Base-by-base conservation (phyloP, 1,140 invertebrate species). In the Pseudobourletiella spinata region DNA sequence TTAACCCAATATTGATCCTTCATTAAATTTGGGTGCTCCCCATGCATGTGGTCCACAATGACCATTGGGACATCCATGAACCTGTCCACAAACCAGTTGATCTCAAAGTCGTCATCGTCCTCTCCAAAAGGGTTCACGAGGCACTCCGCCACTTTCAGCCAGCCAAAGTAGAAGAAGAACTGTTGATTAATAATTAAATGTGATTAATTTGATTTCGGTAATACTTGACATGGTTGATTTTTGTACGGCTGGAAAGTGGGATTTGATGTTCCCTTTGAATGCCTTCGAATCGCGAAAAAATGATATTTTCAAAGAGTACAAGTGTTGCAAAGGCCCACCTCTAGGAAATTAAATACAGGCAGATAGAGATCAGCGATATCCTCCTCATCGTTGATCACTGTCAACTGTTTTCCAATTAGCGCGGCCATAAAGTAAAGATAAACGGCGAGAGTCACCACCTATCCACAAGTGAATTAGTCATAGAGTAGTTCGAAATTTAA, bases 101-200 rank as follows among this genome's bases (percentile, higher is more conserved):
- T 70, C 65, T 83, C 82, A 75, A 79, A 83, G 70, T 83, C 82
- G 68, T 83, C 82, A 62, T 83, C 82, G 71, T 83, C 81, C 72
- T 82, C 80, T 4, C 82, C 82, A 71, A 83, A 84, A 0, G 79
- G 79, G 71, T 80, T 80, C 15, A 60, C 32, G 22, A 57, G 20
- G 2, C 35, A 20, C 29, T 65, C 63, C 2, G 79, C 79, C 15
- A 79, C 78, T 72, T 82, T 81, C 28, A 83, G 71, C 82, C 82
- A 83, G 55, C 81, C 81, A 72, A 82, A 77, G 67, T 81, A 83
- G 67, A 82, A 82, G 65, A 82, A 77, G 71, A 82, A 82, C 75
- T 82, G 26, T 71, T n/a, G n/a, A n/a, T n/a, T n/a, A n/a, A n/a
- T n/a, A n/a, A n/a, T n/a, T n/a, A n/a, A n/a, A n/a, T n/a, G n/a